Percentiles rank a stretch among this genome's conserved stretches.
Conservation (phyloP, 2,888 invertebrate species). For the Rhimphoctona megacephalus region DNA sequence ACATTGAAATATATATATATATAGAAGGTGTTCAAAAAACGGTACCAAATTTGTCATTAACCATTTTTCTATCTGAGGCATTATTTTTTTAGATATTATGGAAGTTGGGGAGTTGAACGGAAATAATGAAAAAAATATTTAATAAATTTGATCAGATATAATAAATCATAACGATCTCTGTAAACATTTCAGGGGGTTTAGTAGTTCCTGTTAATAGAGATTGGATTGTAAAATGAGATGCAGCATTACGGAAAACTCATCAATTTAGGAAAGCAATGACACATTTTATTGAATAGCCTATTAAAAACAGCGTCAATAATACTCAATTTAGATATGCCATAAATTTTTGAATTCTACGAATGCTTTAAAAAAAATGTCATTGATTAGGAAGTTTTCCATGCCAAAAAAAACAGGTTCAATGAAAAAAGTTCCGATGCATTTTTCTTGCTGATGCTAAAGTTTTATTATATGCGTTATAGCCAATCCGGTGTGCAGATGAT, state of each 20-base stretch:
- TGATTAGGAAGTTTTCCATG: no score
- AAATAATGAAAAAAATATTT: neutral
- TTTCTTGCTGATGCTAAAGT: neutral
- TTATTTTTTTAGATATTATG: neutral
- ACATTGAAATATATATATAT: neutral
- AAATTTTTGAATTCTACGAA: no score
- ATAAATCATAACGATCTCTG: neutral
- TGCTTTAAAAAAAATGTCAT: no score
- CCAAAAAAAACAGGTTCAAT: neutral
- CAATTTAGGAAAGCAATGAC: neutral
- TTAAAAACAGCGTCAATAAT: neutral
- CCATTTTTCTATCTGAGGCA: neutral
- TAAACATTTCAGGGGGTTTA: neutral
- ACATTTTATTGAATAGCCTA: neutral
- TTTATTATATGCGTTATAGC: neutral
- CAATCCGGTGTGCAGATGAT: neutral
- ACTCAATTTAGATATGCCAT: neutral
- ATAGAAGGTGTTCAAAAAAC: constrained; percentile 7
- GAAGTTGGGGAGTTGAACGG: neutral
- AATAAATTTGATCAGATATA: neutral
- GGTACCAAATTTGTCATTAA: neutral
- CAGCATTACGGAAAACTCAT: neutral
- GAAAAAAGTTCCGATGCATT: neutral
- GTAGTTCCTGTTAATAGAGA: neutral
- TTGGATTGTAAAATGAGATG: neutral